These are phyloP conservation scores for Sebastes itinus DNA, from an alignment of 2,797 vertebrate genomes.

Conservation along the genomic window DNA sequence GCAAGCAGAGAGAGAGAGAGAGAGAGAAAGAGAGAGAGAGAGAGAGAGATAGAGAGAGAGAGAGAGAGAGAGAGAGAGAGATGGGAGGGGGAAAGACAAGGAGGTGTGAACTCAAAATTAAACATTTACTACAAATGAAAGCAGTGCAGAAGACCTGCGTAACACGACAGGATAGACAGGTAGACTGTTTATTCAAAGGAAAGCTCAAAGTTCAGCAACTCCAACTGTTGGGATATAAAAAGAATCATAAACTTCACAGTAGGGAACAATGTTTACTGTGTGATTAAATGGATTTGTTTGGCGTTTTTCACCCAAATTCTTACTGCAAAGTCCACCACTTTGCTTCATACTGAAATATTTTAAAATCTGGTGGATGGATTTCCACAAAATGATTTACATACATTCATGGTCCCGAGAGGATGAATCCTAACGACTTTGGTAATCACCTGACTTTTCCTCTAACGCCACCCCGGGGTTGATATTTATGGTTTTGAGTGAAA, in stretches of 20 bases:
- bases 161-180: not conserved
- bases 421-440: no score
- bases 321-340: not conserved
- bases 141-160: not conserved
- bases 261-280: not conserved
- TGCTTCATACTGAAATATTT: not conserved
- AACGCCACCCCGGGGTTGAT: no score
- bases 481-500: not conserved
- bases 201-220: not conserved
- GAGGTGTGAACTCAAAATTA: slow-evolving; percentile 49
- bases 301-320: not conserved
- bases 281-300: not conserved
- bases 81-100: slow-evolving; percentile 18
- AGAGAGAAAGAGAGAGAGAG: not conserved
- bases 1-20: not conserved
- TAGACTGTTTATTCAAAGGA: not conserved
- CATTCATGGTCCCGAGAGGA: not conserved
- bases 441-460: no score
- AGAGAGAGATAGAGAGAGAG: not conserved
- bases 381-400: not conserved
- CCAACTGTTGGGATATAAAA: not conserved
- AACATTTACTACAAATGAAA: slow-evolving; percentile 40
- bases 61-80: not conserved
- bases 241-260: not conserved
- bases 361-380: not conserved